These are phyloP conservation scores for Zele albiditarsus DNA, from an alignment of 2,888 invertebrate species.

Conservation along the genomic window DNA sequence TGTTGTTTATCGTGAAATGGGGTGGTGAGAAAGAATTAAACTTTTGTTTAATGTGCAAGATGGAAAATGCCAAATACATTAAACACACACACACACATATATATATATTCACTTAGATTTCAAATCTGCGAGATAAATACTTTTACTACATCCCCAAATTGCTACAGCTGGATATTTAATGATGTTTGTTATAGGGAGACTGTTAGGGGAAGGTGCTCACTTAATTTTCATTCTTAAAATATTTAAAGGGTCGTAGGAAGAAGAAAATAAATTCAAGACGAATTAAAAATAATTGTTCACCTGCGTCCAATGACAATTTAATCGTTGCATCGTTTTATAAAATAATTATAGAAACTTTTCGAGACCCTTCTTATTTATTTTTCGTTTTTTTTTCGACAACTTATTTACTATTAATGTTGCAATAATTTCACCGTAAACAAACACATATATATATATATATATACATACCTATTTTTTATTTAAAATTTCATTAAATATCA, in stretches of 20 bases:
- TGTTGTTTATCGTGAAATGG: too few relatives aligned
- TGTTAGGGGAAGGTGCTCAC: background rate
- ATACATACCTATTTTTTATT: background rate
- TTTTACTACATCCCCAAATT: background rate
- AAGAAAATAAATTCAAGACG: background rate
- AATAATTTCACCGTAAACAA: background rate
- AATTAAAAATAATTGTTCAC: background rate
- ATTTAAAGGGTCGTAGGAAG: background rate
- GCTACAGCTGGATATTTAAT: constrained; percentile 30
- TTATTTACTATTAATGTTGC: background rate
- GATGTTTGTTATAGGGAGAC: background rate
- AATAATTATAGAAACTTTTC: background rate
- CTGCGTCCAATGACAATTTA: constrained; percentile 6
- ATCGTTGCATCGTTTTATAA: background rate
- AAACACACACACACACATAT: too few relatives aligned
- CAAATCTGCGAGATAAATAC: background rate
- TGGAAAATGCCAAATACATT: too few relatives aligned
- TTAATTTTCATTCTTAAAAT: constrained; percentile 26
- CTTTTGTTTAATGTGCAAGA: too few relatives aligned
- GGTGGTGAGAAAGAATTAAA: too few relatives aligned
- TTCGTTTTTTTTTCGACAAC: background rate
- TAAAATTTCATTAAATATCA: background rate
- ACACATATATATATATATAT: background rate
- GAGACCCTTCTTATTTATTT: background rate
- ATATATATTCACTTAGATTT: too few relatives aligned